Conservation (phyloP, 2,888 invertebrate genomes). For the Unio delphinus region DNA sequence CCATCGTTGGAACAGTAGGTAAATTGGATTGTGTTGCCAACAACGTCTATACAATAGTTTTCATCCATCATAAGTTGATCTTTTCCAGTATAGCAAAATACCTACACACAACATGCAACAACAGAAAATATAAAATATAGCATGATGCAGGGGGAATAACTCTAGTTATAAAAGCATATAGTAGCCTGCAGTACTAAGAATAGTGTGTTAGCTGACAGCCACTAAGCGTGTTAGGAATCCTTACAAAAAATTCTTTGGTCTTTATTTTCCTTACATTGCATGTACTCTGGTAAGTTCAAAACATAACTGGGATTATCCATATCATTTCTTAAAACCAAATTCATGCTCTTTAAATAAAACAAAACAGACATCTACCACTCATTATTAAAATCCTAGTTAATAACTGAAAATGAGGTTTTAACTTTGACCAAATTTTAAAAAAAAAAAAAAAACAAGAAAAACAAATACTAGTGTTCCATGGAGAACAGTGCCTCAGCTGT, state of each 20-base stretch:
- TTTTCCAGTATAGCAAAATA: constrained; percentile 94
- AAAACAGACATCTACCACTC: too few species aligned
- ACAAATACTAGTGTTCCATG: too few species aligned
- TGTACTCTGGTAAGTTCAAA: too few species aligned
- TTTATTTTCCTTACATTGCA: too few species aligned
- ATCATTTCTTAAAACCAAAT: too few species aligned
- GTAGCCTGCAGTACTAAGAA: constrained; percentile 4
- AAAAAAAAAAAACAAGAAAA: too few species aligned
- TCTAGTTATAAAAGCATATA: constrained; percentile 6
- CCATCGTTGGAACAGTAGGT: constrained; percentile 83
- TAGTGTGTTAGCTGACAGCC: not conserved
- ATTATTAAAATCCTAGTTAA: too few species aligned
- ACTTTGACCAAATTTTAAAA: too few species aligned
- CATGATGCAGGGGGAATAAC: constrained; percentile 5
- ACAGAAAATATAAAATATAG: constrained; percentile 8
- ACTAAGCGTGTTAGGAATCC: not conserved
- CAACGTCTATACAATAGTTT: constrained; percentile 81
- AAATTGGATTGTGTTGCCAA: constrained; percentile 80
- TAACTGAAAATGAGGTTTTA: too few species aligned
- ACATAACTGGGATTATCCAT: too few species aligned
- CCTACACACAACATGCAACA: constrained; percentile 72
- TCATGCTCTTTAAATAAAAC: too few species aligned
- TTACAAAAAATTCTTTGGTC: not conserved
- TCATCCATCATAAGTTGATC: constrained; percentile 98
- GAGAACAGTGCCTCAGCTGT: too few species aligned